phyloP scores from a whole-genome alignment of 2,113 vertebrate genomes.

The Psittacula cyanocephala region DNA sequence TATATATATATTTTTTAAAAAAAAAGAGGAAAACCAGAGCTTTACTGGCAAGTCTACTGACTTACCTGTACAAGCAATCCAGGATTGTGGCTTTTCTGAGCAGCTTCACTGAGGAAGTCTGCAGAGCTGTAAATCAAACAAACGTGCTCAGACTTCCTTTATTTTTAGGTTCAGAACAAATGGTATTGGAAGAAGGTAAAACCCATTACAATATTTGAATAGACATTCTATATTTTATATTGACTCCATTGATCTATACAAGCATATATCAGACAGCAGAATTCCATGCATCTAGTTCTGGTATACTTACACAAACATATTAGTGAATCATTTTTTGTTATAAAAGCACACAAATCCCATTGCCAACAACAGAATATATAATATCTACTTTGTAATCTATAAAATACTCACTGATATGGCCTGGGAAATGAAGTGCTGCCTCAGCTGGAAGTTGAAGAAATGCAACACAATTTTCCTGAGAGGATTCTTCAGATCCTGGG shows the following conservation, averaged over 20 bases:
- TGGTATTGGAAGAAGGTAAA: not conserved
- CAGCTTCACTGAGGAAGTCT: not conserved
- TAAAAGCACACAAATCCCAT: not conserved
- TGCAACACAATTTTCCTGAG: not conserved
- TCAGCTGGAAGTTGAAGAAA: not conserved
- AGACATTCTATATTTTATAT: not conserved
- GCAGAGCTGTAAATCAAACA: not conserved
- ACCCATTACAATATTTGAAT: not conserved
- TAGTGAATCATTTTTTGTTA: not conserved
- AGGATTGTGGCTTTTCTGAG: not conserved
- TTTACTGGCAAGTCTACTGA: not conserved
- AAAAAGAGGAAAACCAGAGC: not conserved
- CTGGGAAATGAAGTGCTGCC: not conserved
- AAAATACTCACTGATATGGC: not conserved
- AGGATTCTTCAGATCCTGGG: not conserved
- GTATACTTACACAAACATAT: accelerated
- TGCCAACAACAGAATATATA: no score
- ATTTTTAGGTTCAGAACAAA: not conserved
- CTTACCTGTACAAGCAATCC: not conserved
- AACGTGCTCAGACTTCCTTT: not conserved
- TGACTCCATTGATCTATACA: not conserved
- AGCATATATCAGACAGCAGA: not conserved
- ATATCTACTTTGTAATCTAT: not conserved
- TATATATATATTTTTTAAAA: not conserved
- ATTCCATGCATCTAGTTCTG: not conserved